These are phyloP conservation scores for Seriola rivoliana DNA, from an alignment of 2,113 vertebrate species.

Conservation along the genomic window DNA sequence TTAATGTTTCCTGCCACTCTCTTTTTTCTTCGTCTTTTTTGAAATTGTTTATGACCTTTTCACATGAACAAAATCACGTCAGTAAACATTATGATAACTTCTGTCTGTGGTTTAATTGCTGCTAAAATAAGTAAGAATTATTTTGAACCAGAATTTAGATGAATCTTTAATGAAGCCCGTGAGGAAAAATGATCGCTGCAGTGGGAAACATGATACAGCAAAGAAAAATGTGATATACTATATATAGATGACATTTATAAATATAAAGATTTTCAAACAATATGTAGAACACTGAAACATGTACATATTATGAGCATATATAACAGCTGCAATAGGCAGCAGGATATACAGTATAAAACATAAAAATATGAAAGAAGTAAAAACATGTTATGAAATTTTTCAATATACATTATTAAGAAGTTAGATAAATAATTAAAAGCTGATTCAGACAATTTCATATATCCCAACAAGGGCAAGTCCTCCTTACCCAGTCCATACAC, in stretches of 20 bases:
- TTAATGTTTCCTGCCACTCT: neutral
- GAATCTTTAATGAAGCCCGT: neutral
- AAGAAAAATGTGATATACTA: neutral
- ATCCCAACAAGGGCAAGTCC: no score
- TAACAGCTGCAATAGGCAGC: no score
- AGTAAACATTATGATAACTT: neutral
- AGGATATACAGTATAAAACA: neutral
- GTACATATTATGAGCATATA: neutral
- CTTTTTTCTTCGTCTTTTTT: neutral
- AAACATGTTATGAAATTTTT: neutral
- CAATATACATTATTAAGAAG: neutral
- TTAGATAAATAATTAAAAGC: neutral
- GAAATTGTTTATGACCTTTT: neutral
- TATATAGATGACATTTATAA: neutral
- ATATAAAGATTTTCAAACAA: slow-evolving; percentile 1
- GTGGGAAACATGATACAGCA: neutral
- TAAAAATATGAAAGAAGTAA: neutral
- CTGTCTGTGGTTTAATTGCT: neutral
- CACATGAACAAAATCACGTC: neutral
- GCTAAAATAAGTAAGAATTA: neutral
- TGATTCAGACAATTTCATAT: no score
- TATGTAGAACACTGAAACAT: neutral
- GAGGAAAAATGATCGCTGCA: neutral
- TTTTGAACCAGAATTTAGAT: neutral
- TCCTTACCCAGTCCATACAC: no score